Conservation (phyloP, 2,113 vertebrate species). For the Microcebus murinus region DNA sequence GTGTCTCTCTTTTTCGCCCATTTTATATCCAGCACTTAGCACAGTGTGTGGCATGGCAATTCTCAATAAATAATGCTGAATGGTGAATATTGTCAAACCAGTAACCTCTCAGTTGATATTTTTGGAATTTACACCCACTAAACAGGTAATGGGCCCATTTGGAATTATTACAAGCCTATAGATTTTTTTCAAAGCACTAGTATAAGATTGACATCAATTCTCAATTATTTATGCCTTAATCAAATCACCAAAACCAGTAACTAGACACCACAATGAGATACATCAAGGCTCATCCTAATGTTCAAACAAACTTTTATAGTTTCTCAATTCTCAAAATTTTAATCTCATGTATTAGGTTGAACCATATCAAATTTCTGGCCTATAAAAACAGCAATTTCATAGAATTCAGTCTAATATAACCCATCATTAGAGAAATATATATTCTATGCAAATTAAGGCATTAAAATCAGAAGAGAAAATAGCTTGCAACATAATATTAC, state of each 20-base stretch:
- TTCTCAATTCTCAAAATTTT: not conserved
- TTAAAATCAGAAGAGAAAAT: not conserved
- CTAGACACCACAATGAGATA: not conserved
- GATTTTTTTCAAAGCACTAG: not conserved
- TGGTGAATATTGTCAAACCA: not conserved
- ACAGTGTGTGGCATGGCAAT: not conserved
- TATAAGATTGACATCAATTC: not conserved
- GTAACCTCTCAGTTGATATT: not conserved
- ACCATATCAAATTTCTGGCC: not conserved
- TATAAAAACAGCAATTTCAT: not conserved
- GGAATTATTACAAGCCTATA: not conserved
- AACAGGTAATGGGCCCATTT: not conserved
- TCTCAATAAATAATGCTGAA: not conserved
- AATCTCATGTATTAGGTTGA: not conserved
- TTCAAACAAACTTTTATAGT: not conserved
- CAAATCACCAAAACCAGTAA: not conserved
- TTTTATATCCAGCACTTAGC: not conserved
- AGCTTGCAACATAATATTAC: not conserved
- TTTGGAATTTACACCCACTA: not conserved
- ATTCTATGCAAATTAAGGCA: not conserved
- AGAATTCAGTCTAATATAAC: not conserved
- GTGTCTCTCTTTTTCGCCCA: not conserved
- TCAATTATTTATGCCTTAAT: conserved; percentile 25
- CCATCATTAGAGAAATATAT: not conserved
- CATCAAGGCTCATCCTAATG: not conserved